Conservation (phyloP, 1,140 invertebrate species). For the Plodia interpunctella region DNA sequence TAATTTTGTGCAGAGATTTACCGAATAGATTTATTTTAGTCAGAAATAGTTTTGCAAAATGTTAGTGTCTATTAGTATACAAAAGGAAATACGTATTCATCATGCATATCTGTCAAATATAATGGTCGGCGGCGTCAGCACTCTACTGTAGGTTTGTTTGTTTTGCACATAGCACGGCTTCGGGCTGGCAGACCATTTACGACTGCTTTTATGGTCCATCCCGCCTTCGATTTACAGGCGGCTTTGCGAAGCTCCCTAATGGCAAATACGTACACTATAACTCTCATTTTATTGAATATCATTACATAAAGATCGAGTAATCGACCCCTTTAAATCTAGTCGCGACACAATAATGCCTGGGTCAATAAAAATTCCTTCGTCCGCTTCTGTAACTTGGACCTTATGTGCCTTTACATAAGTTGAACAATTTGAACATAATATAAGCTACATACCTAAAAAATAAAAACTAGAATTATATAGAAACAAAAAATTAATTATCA, state of each 20-base stretch:
- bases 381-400: no score
- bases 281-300: constrained; percentile 2
- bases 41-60: no score
- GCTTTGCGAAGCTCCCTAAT: constrained; percentile 18
- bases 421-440: no score
- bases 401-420: no score
- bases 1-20: no score
- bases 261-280: constrained; percentile 10
- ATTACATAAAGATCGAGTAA: neutral
- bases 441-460: no score
- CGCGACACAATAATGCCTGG: no score
- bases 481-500: no score
- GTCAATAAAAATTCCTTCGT: no score
- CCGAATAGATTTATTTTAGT: no score
- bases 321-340: neutral
- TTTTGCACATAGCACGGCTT: constrained; percentile 9
- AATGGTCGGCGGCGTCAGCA: constrained; percentile 6
- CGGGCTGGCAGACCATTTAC: constrained; percentile 24
- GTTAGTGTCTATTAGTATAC: neutral
- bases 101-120: constrained; percentile 10
- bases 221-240: constrained; percentile 23
- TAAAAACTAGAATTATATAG: no score
- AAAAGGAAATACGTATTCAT: constrained; percentile 2
- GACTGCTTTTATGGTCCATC: constrained; percentile 31
- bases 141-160: constrained; percentile 6